Evolutionary conservation across 2,888 invertebrate species (phyloP).

Genomic region (Petrolisthes cinctipes): DNA sequence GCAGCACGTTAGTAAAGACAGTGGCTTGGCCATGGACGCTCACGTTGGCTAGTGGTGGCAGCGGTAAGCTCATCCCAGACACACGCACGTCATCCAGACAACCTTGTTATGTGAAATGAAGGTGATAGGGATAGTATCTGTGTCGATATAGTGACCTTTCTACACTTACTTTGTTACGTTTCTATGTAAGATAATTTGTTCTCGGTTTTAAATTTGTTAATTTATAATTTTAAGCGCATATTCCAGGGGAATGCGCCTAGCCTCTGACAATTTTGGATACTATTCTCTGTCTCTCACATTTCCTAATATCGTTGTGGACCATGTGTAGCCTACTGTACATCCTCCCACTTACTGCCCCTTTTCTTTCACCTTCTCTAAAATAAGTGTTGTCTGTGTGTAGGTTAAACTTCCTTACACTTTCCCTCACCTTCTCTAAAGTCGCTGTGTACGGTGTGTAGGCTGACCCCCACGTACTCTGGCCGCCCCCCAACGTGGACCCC

Average conservation of each 20-base stretch:
- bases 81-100: conserved; percentile 62
- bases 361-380: too few species aligned
- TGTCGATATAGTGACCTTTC: neutral
- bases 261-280: too few species aligned
- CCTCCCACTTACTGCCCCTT: too few species aligned
- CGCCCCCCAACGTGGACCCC: conserved; percentile 60
- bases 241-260: too few species aligned
- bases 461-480: conserved; percentile 60
- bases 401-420: too few species aligned
- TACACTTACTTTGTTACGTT: neutral
- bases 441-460: conserved; percentile 47
- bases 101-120: conserved; percentile 16
- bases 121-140: too few species aligned
- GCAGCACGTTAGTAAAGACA: conserved; percentile 51
- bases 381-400: too few species aligned
- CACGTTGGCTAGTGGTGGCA: conserved; percentile 51
- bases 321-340: too few species aligned
- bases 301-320: too few species aligned
- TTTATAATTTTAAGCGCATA: neutral
- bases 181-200: neutral
- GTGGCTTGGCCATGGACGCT: conserved; percentile 52
- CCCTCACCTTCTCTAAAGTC: conserved; percentile 50
- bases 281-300: too few species aligned
- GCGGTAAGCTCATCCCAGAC: conserved; percentile 50
- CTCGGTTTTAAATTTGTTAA: neutral